Conservation (phyloP, 2,888 invertebrate genomes). For the Hydroisotoma schaefferi region DNA sequence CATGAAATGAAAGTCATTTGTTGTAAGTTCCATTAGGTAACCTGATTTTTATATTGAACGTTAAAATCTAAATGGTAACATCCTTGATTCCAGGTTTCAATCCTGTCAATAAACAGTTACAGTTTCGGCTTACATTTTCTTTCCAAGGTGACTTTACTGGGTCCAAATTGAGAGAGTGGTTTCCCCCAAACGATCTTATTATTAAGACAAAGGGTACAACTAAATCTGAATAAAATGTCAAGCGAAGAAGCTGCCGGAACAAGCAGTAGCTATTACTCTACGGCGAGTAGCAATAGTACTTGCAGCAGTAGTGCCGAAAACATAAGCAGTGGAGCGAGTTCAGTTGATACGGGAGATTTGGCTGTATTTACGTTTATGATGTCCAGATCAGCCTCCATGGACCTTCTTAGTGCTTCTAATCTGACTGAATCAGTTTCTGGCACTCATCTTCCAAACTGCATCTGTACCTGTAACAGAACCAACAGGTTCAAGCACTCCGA, state of each 20-base stretch:
- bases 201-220: no score
- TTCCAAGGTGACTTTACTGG: no score
- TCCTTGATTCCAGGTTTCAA: no score
- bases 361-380: slow-evolving; percentile 39
- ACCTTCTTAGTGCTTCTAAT: neutral
- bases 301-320: slow-evolving; percentile 46
- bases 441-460: slow-evolving; percentile 2
- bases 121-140: no score
- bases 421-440: slow-evolving; percentile 2
- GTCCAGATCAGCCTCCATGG: neutral
- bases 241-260: slow-evolving; percentile 26
- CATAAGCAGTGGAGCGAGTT: slow-evolving; percentile 35
- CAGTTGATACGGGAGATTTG: slow-evolving; percentile 44
- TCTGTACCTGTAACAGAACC: slow-evolving; percentile 2
- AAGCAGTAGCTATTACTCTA: slow-evolving; percentile 37
- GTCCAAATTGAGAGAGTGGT: no score
- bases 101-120: no score
- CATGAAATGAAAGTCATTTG: no score
- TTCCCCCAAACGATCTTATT: no score
- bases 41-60: no score
- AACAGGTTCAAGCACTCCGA: neutral
- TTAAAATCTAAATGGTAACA: no score
- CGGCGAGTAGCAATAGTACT: slow-evolving; percentile 35
- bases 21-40: no score
- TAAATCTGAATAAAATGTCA: slow-evolving; percentile 1